Percentiles rank a stretch among this genome's conserved stretches.
These are phyloP conservation scores for Fragum whitleyi DNA, from an alignment of 2,888 invertebrate species.

Conservation along the genomic window DNA sequence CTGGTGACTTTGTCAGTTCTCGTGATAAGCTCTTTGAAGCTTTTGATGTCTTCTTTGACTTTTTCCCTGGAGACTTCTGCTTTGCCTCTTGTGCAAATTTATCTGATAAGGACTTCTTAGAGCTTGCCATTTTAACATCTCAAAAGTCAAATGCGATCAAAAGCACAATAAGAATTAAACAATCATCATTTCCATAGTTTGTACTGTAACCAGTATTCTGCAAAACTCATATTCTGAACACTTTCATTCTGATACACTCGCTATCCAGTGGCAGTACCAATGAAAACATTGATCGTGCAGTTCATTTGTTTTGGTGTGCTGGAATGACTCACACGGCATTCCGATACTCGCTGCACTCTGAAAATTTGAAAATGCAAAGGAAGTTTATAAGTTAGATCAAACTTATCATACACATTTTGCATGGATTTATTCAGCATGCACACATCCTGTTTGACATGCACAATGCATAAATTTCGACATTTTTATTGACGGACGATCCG, in stretches of 20 bases:
- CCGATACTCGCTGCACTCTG: not conserved
- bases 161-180: no score
- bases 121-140: slow-evolving; percentile 51
- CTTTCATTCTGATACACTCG: not conserved
- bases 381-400: no score
- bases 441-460: no score
- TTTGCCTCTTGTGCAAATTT: slow-evolving; percentile 71
- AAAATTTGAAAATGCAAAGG: no score
- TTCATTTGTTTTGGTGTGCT: slow-evolving; percentile 12
- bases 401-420: not conserved
- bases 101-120: slow-evolving; percentile 71
- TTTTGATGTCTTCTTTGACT: slow-evolving; percentile 55
- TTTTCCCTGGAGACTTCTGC: slow-evolving; percentile 65
- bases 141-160: no score
- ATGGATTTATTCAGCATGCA: not conserved
- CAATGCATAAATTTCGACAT: no score
- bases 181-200: no score
- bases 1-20: slow-evolving; percentile 41
- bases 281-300: slow-evolving; percentile 4
- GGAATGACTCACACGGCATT: slow-evolving; percentile 10
- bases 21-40: slow-evolving; percentile 53
- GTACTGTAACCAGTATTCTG: no score
- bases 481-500: no score
- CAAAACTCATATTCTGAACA: not conserved
- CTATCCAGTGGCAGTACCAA: not conserved